Conservation (phyloP, 2,797 vertebrate genomes). For the Pseudocheirus occidentalis region DNA sequence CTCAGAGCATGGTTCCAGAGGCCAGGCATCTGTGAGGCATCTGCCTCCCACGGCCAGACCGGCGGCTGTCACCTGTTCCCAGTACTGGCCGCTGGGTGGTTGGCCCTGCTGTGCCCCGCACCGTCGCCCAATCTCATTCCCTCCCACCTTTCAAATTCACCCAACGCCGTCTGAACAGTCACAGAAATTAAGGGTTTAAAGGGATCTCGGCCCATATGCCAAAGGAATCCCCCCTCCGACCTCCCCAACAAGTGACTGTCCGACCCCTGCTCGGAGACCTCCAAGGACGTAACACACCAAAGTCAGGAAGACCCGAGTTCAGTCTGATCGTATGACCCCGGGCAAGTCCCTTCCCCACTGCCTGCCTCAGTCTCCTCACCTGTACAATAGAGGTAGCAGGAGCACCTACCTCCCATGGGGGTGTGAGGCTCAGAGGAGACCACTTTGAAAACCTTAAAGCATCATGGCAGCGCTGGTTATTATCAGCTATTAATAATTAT, state of each 20-base stretch:
- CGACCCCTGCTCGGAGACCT: too few species aligned
- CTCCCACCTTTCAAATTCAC: neutral
- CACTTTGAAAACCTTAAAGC: neutral
- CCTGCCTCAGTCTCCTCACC: neutral
- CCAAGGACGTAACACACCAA: too few species aligned
- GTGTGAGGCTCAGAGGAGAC: neutral
- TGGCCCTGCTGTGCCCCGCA: neutral
- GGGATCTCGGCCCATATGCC: too few species aligned
- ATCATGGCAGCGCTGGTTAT: neutral
- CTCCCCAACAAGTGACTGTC: too few species aligned
- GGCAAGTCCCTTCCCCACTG: neutral
- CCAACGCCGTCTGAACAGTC: neutral
- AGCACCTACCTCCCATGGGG: neutral
- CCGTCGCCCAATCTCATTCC: rapidly evolving
- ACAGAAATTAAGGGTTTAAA: too few species aligned
- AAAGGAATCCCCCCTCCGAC: too few species aligned
- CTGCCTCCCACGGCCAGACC: too few species aligned
- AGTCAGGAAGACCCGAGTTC: neutral
- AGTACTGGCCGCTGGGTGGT: too few species aligned
- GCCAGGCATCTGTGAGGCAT: too few species aligned
- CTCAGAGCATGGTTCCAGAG: neutral
- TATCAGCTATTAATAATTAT: too few species aligned
- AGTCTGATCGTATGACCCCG: neutral
- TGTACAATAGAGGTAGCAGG: neutral
- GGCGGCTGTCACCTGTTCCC: neutral